Percentiles rank a stretch among this genome's conserved stretches.
phyloP scores from a whole-genome alignment of 2,888 invertebrate genomes.

The Drosophila testacea region DNA sequence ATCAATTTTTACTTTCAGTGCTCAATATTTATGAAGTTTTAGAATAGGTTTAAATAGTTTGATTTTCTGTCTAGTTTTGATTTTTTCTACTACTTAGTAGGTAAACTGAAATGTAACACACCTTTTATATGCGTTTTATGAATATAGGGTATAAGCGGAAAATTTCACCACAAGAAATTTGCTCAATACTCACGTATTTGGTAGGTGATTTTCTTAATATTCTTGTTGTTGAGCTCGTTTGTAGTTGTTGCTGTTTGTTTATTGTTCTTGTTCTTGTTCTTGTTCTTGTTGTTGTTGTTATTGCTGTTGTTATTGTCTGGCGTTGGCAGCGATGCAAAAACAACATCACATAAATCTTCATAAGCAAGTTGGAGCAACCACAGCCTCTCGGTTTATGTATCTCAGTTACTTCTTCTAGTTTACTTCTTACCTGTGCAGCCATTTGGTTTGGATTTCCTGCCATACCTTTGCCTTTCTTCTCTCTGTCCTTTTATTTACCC shows the following conservation, averaged over 20 bases:
- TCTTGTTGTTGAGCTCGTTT: constrained; percentile 12
- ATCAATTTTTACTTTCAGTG: no score
- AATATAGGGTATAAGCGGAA: not conserved
- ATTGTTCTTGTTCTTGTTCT: constrained; percentile 13
- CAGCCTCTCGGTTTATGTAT: constrained; percentile 45
- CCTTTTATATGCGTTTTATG: not conserved
- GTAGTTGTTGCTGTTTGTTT: constrained; percentile 4
- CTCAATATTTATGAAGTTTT: no score
- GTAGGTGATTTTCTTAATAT: constrained; percentile 22
- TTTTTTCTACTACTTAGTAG: no score
- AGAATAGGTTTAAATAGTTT: no score
- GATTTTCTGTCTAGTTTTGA: no score
- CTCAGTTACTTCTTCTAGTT: constrained; percentile 36
- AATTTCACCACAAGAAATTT: constrained; percentile 45
- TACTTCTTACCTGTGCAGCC: constrained; percentile 66
- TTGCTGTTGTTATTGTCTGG: constrained; percentile 50
- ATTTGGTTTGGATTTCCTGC: constrained; percentile 58
- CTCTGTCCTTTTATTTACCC: not conserved
- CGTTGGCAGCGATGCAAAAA: constrained; percentile 57
- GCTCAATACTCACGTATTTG: constrained; percentile 65
- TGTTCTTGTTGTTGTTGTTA: constrained; percentile 13
- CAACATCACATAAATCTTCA: constrained; percentile 71
- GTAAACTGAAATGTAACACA: not conserved
- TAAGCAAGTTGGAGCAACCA: constrained; percentile 65
- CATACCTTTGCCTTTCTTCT: not conserved